A percentile compares a stretch with the other conserved stretches of the same genome.
Conservation (phyloP, 2,797 vertebrate species). For the Tauraco hartlaubi region DNA sequence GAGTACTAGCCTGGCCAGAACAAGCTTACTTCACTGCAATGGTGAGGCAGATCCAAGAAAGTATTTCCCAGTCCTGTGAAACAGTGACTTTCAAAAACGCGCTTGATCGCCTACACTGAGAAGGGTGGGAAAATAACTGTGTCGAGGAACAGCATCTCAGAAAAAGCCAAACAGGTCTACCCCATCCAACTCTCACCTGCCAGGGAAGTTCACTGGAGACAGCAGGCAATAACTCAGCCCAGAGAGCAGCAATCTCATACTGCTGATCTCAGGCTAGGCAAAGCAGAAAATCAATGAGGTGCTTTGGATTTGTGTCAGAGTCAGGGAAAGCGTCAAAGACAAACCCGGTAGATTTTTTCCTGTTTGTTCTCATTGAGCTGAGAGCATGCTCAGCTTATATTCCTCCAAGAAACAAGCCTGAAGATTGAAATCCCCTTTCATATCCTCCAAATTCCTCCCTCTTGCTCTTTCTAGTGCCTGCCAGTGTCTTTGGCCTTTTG, state of each 20-base stretch:
- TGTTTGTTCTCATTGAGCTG: background rate
- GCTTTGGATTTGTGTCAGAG: slow-evolving; percentile 27
- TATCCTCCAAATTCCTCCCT: background rate
- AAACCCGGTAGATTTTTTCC: background rate
- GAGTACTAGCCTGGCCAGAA: background rate
- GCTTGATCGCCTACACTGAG: background rate
- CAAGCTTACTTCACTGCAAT: background rate
- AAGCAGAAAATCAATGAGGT: slow-evolving; percentile 56
- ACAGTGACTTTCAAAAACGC: background rate
- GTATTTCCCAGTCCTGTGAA: background rate
- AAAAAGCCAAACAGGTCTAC: background rate
- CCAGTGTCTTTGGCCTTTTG: background rate
- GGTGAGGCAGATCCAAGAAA: background rate
- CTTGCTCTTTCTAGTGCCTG: background rate
- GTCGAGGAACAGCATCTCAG: background rate
- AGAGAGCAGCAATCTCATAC: background rate
- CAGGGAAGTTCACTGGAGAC: background rate
- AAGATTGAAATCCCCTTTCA: background rate
- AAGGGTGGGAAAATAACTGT: background rate
- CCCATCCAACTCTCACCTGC: background rate
- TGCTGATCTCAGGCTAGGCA: slow-evolving; percentile 11
- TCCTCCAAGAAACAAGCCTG: background rate
- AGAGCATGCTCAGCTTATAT: background rate
- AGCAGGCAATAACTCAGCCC: slow-evolving; percentile 30
- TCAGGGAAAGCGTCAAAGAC: background rate